phyloP scores from a whole-genome alignment of 2,888 invertebrate species.

The Aproaerema taeniolella region DNA sequence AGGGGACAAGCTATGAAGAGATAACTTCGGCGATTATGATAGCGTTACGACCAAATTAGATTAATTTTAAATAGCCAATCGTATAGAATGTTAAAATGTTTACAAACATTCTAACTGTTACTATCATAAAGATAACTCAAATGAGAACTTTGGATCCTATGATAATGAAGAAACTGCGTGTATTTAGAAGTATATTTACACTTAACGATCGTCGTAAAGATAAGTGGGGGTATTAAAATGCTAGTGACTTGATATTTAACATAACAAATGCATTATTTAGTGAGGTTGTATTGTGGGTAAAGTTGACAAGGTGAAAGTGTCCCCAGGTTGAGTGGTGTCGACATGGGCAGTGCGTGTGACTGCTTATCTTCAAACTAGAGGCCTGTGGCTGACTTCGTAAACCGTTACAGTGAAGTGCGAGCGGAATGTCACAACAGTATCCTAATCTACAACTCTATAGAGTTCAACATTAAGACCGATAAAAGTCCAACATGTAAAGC shows the following conservation, averaged over 20 bases:
- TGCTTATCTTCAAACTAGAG: slow-evolving; percentile 63
- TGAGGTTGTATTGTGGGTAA: slow-evolving; percentile 13
- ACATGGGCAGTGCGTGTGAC: slow-evolving; percentile 52
- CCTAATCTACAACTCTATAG: no score
- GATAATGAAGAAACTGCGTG: slow-evolving; percentile 18
- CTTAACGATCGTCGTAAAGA: slow-evolving; percentile 22
- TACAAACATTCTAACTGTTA: slow-evolving; percentile 24
- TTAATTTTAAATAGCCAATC: slow-evolving; percentile 15
- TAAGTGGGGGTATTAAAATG: slow-evolving; percentile 16
- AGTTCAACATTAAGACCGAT: no score
- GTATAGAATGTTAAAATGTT: slow-evolving; percentile 21
- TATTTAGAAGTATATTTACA: slow-evolving; percentile 18
- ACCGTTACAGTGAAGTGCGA: no score
- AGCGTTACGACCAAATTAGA: slow-evolving; percentile 8
- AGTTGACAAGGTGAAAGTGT: slow-evolving; percentile 38
- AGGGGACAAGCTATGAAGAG: no score
- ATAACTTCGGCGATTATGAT: slow-evolving; percentile 8
- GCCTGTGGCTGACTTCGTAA: slow-evolving; percentile 57
- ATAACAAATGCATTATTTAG: slow-evolving; percentile 21
- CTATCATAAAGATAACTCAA: slow-evolving; percentile 23
- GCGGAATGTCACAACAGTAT: no score
- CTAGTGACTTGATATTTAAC: slow-evolving; percentile 17
- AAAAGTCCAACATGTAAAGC: no score
- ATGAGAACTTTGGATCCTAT: slow-evolving; percentile 18
- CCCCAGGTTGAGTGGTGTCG: slow-evolving; percentile 41